Evolutionary conservation across 2,113 vertebrate genomes (phyloP).

Genomic region (Dipodomys spectabilis): DNA sequence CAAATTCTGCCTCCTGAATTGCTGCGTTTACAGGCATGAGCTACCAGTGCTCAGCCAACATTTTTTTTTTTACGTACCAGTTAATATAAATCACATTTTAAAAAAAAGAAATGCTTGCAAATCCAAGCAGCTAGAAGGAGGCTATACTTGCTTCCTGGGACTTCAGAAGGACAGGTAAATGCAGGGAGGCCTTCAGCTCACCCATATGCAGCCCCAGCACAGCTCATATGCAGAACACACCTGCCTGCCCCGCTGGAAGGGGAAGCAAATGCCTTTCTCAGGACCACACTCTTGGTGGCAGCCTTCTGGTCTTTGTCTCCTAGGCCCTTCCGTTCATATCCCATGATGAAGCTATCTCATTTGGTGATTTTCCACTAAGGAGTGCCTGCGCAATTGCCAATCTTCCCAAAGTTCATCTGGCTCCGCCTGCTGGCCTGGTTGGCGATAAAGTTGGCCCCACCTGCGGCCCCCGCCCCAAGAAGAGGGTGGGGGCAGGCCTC

Average conservation of each 20-base stretch:
- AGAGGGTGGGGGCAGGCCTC: slow-evolving; percentile 57
- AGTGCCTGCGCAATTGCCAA: slow-evolving; percentile 14
- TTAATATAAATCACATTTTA: neutral
- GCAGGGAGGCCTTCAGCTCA: neutral
- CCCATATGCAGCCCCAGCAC: neutral
- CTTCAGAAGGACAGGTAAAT: neutral
- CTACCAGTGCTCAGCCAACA: no score
- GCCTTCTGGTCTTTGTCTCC: neutral
- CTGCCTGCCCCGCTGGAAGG: neutral
- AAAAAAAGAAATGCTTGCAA: neutral
- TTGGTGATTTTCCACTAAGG: slow-evolving; percentile 75
- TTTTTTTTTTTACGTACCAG: neutral
- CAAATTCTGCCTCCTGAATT: no score
- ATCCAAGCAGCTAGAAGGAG: neutral
- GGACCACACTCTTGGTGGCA: neutral
- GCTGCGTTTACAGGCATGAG: no score
- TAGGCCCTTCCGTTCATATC: neutral
- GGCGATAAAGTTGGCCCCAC: slow-evolving; percentile 71
- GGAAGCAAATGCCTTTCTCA: neutral
- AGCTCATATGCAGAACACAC: neutral
- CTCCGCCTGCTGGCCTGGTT: slow-evolving; percentile 67
- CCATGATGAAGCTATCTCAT: neutral
- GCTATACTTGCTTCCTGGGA: neutral
- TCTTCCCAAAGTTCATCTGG: slow-evolving; percentile 2
- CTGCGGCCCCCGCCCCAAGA: slow-evolving; percentile 65